Evolutionary conservation across 1,140 invertebrate species (phyloP), one percentile per base, ranked within the genome.

Genomic region (Panulirus ornatus): DNA sequence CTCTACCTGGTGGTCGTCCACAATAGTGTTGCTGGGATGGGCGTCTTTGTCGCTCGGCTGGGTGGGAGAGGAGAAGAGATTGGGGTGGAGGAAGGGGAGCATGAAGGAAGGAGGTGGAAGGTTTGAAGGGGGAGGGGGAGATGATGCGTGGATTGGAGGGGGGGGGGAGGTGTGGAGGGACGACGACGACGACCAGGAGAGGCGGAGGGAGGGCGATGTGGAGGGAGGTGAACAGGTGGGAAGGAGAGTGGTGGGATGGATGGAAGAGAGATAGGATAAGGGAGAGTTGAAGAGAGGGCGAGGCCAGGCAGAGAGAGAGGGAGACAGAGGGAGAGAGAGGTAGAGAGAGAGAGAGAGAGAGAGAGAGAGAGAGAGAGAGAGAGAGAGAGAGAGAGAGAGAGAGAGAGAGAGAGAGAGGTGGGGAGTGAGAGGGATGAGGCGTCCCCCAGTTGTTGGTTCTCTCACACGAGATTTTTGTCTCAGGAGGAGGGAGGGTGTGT

Each of bases 401-500:
- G 36, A 36, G 36, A 75, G 71, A 36, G 71, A 36, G 16, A 75
- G 71, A 36, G 71, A 5, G 71, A n/a, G n/a, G 40, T 3, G 36
- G 75, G 36, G 75, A 42, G 75, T 14, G 36, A 38, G 36, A 36
- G 34, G 40, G 11, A 38, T 27, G 47, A 40, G 54, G 54, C 6
- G 58, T 22, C 6, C 81, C 27, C 44, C 81, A 83, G 76, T 79
- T 79, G 76, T 79, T 79, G 42, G 51, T 51, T 79, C 76, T 79
- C 76, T 51, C 76, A 79, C 76, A 79, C 76, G 8, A 30, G 76
- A 79, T 79, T 79, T 79, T 79, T 79, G 76, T 79, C 51, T 51
- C 76, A 47, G 27, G 44, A 79, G 76, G 44, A 27, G 42, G 51
- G 76, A 79, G 27, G 14, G 34, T 73, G 36, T 9, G 27, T 73